These are phyloP conservation scores for Hermaeophaga mercurialis DNA, from an alignment of 2,888 invertebrate species.

Conservation along the genomic window DNA sequence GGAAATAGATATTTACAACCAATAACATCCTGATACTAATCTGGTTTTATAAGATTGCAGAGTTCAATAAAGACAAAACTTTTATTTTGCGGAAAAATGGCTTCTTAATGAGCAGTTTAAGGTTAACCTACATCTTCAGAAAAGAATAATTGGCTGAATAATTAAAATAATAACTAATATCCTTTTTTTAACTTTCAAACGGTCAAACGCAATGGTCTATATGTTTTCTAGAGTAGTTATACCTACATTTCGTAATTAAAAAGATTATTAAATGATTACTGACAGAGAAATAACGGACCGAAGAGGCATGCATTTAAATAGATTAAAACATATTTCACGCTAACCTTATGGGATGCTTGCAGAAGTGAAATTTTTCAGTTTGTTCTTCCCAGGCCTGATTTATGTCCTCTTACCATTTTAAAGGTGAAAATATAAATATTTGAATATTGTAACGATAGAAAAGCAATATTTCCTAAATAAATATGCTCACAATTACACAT, in stretches of 20 bases:
- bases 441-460: too few relatives aligned
- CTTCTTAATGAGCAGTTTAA: constrained; percentile 17
- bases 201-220: constrained; percentile 41
- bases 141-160: constrained; percentile 30
- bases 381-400: too few relatives aligned
- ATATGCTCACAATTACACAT: too few relatives aligned
- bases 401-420: too few relatives aligned
- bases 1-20: too few relatives aligned
- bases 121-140: constrained; percentile 28
- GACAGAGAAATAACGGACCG: constrained; percentile 15
- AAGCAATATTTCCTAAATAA: too few relatives aligned
- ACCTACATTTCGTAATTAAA: constrained; percentile 26
- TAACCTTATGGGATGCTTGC: constrained; percentile 1
- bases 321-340: constrained; percentile 19
- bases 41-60: neutral
- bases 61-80: constrained; percentile 1
- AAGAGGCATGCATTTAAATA: constrained; percentile 16
- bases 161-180: constrained; percentile 30
- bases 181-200: constrained; percentile 23
- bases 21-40: neutral
- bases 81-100: constrained; percentile 2
- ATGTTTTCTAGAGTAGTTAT: constrained; percentile 40
- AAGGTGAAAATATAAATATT: too few relatives aligned
- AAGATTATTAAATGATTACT: constrained; percentile 15
- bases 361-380: constrained; percentile 7